These are phyloP conservation scores for Hystrix cristata DNA, from an alignment of 2,113 vertebrate species.

Conservation along the genomic window DNA sequence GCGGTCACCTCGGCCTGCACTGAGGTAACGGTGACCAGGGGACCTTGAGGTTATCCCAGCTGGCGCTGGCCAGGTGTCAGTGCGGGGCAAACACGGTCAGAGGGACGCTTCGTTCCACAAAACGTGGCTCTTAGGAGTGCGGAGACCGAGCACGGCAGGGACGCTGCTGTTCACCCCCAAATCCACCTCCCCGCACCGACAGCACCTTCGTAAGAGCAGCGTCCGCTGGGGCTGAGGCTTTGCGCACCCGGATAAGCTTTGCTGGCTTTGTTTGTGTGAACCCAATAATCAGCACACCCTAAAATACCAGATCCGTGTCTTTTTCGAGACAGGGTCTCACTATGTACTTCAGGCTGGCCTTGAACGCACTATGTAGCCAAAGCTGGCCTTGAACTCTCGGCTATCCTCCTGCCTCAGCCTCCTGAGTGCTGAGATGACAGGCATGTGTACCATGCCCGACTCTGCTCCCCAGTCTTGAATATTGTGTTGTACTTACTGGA, in stretches of 20 bases:
- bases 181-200: background rate
- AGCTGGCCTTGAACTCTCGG: background rate
- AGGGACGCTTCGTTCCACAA: background rate
- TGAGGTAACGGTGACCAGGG: background rate
- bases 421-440: background rate
- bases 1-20: background rate
- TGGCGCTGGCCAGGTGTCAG: background rate
- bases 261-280: background rate
- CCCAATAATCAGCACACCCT: background rate
- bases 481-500: background rate
- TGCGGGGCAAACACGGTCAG: background rate
- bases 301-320: background rate
- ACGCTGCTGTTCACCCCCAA: background rate
- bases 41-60: background rate
- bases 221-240: background rate
- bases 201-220: background rate
- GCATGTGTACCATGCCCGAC: background rate
- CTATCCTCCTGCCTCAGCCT: background rate
- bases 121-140: background rate
- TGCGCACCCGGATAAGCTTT: background rate
- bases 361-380: background rate
- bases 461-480: background rate
- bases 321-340: background rate
- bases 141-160: background rate
- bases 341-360: background rate